These are phyloP conservation scores for Chrysolina haemoptera DNA, from an alignment of 2,888 invertebrate genomes.

Conservation along the genomic window DNA sequence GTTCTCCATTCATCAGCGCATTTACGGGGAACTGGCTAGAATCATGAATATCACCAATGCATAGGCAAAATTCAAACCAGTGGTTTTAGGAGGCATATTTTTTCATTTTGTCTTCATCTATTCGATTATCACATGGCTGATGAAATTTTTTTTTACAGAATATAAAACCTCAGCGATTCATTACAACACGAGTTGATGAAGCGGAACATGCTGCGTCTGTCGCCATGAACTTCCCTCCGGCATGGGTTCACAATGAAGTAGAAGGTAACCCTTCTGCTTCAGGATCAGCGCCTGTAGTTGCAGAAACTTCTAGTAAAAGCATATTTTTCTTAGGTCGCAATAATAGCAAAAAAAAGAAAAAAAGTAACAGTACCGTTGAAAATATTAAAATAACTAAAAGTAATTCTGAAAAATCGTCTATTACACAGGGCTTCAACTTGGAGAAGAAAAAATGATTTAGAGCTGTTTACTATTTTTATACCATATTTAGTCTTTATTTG, in stretches of 20 bases:
- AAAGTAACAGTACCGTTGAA: constrained; percentile 8
- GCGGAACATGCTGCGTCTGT: constrained; percentile 65
- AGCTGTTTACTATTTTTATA: not conserved
- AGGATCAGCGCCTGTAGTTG: not conserved
- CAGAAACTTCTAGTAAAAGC: constrained; percentile 11
- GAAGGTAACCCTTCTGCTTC: not conserved
- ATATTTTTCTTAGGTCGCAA: constrained; percentile 17
- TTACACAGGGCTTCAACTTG: not conserved
- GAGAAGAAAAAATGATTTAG: constrained; percentile 11
- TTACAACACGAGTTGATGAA: constrained; percentile 67
- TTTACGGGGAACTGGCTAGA: too few species aligned
- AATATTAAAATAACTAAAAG: constrained; percentile 12
- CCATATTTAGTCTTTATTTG: not conserved
- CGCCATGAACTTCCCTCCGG: constrained; percentile 35
- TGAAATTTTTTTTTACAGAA: constrained; percentile 39
- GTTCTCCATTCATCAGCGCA: too few species aligned
- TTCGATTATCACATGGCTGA: too few species aligned
- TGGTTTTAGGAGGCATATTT: too few species aligned
- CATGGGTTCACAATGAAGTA: not conserved
- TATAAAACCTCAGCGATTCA: constrained; percentile 63
- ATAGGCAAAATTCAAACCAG: too few species aligned
- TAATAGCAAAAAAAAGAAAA: constrained; percentile 25
- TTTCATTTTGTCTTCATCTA: too few species aligned
- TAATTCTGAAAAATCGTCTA: constrained; percentile 24
- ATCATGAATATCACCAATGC: too few species aligned